Percentiles rank a stretch among this genome's conserved stretches.
These are phyloP conservation scores for Eurytoma adleriae DNA, from an alignment of 2,888 invertebrate genomes.

Conservation along the genomic window DNA sequence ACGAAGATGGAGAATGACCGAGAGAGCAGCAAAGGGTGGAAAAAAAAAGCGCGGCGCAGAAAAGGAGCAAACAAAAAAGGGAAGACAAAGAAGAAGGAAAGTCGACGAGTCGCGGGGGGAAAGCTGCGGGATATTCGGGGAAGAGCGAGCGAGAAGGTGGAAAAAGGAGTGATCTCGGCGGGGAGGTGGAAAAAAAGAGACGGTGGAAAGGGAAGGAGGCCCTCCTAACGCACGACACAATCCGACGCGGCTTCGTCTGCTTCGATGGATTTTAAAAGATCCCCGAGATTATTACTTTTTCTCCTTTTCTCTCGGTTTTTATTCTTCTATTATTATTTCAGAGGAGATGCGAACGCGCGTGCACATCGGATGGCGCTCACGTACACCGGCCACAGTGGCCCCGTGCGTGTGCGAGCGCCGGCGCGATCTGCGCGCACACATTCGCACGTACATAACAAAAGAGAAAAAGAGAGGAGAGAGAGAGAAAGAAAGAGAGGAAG, in stretches of 20 bases:
- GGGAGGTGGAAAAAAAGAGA: slow-evolving; percentile 19
- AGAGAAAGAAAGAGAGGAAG: background rate
- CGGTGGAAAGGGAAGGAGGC: slow-evolving; percentile 30
- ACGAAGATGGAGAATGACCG: slow-evolving; percentile 10
- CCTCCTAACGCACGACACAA: slow-evolving; percentile 71
- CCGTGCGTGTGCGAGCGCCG: background rate
- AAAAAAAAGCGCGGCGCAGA: slow-evolving; percentile 48
- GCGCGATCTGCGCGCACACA: slow-evolving; percentile 53
- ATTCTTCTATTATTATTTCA: slow-evolving; percentile 72
- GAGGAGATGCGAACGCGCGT: slow-evolving; percentile 22
- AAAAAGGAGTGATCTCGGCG: slow-evolving; percentile 48
- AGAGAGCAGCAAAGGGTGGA: slow-evolving; percentile 40
- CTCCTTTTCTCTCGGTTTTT: slow-evolving; percentile 70
- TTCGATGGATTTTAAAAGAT: slow-evolving; percentile 77
- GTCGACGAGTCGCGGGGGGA: slow-evolving; percentile 22
- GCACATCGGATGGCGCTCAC: slow-evolving; percentile 9
- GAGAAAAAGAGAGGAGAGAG: background rate
- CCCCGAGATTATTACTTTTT: slow-evolving; percentile 76
- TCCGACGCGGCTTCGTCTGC: slow-evolving; percentile 74
- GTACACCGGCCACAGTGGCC: background rate
- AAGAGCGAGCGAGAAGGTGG: slow-evolving; percentile 33
- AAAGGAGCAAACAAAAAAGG: slow-evolving; percentile 42
- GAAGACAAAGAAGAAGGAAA: slow-evolving; percentile 56
- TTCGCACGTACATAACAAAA: slow-evolving; percentile 33
- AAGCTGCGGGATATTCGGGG: slow-evolving; percentile 35